Conservation (phyloP, 2,888 invertebrate genomes). For the Zygothrica quintamaculata region DNA sequence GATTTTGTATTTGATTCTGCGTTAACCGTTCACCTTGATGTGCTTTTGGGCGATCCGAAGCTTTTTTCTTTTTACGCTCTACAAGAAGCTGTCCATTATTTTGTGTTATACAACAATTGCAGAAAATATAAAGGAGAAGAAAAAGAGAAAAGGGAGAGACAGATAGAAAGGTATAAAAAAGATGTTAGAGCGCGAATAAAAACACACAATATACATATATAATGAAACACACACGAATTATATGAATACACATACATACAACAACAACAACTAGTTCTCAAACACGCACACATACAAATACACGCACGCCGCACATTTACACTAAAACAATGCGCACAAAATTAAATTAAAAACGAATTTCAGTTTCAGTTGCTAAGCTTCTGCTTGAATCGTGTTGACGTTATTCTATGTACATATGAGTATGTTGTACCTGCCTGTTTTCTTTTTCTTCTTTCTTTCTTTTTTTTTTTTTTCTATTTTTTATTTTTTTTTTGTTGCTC, state of each 20-base stretch:
- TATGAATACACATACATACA: conserved; percentile 2
- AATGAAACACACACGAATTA: conserved; percentile 11
- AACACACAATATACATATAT: conserved; percentile 21
- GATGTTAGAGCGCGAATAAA: conserved; percentile 28
- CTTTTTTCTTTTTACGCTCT: conserved; percentile 63
- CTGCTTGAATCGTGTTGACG: conserved; percentile 37
- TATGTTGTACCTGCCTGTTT: conserved; percentile 42
- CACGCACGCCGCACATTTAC: conserved; percentile 32
- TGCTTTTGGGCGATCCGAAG: conserved; percentile 30
- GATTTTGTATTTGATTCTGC: conserved; percentile 34
- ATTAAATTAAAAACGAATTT: conserved; percentile 67
- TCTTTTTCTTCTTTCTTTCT: conserved; percentile 11
- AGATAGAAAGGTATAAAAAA: not conserved
- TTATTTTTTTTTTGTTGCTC: conserved; percentile 29
- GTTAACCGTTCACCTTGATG: conserved; percentile 9
- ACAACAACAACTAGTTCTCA: conserved; percentile 8
- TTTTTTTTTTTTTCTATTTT: conserved; percentile 13
- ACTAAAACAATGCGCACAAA: conserved; percentile 42
- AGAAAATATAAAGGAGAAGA: conserved; percentile 26
- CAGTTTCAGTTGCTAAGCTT: conserved; percentile 55
- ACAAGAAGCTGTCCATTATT: conserved; percentile 44
- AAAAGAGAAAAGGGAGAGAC: conserved; percentile 1
- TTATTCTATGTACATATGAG: conserved; percentile 18
- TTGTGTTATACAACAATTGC: conserved; percentile 69
- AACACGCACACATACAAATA: conserved; percentile 28